Base-by-base conservation (phyloP, 2,113 vertebrate genomes). In the Numenius arquata region DNA sequence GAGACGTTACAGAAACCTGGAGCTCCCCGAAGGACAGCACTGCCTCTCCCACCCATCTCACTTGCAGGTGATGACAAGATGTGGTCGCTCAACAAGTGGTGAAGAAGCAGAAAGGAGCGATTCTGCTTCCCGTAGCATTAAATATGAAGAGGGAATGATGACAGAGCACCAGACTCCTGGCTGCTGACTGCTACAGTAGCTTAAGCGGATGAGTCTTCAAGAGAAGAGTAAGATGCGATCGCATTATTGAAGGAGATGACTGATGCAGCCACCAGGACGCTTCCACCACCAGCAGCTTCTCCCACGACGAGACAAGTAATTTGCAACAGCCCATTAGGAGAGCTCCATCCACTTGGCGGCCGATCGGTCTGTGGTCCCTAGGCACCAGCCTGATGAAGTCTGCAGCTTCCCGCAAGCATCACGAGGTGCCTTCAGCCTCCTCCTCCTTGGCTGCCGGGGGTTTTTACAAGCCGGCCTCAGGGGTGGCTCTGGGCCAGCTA, bases 121-220 rank as follows among this genome's bases (percentile, higher is more conserved):
- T 30, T 71, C 59, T 59, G 84, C 92, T 72, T 96, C 94, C 94
- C 2, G 2, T 4, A 59, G 94, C 90, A 88, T 40, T 70, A 94
- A 93, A 85, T 10, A 36, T 8, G 47, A 30, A 55, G 70, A 65
- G 52, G 72, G 86, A 79, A 79, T 34, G 94, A 89, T 93, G 93
- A 92, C 90, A 74, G 83, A 92, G 84, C 82, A 84, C 5, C 95
- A 79, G 88, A 71, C 55, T 85, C 7, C 77, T 7, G 66, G 58
- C 92, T 93, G 89, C 87, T 29, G 16, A 56, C 85, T 50, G 73
- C 79, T 38, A 6, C 79, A n/a, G 67, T 34, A 73, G 77, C 85
- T 89, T 36, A 79, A 71, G 23, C 61, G 72, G 71, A 76, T 30
- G 65, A 78, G 68, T 68, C 91, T 72, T 71, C 95, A 86, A 38